Evolutionary conservation across 2,797 vertebrate genomes (phyloP).

Genomic region (Rhodeus uyekii): DNA sequence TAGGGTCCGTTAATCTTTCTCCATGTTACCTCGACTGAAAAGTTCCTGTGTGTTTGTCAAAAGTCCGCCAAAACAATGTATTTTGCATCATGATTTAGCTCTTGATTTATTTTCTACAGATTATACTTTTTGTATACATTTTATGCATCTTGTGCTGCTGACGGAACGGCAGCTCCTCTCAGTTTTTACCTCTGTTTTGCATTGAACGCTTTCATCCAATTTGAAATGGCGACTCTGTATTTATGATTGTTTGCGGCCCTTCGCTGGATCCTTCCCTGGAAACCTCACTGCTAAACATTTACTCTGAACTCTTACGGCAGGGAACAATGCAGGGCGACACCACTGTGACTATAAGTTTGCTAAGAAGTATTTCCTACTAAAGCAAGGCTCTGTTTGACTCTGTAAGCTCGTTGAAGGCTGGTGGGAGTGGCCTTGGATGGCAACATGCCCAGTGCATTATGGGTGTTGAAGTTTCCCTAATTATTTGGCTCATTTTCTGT

Average conservation of each 20-base stretch:
- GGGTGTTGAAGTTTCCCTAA: background rate
- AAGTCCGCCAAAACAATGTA: too few relatives aligned
- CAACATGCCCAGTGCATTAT: background rate
- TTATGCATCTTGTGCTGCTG: too few relatives aligned
- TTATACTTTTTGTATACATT: too few relatives aligned
- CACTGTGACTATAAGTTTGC: background rate
- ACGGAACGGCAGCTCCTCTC: too few relatives aligned
- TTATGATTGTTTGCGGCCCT: background rate
- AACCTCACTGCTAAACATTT: background rate
- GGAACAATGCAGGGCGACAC: background rate
- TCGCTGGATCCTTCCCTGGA: background rate
- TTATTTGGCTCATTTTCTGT: background rate
- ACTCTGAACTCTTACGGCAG: background rate
- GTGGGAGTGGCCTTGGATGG: background rate
- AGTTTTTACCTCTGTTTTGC: too few relatives aligned
- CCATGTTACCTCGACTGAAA: background rate
- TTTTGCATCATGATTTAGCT: too few relatives aligned
- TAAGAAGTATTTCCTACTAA: background rate
- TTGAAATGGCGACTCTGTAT: background rate
- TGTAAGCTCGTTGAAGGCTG: background rate
- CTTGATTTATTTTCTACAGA: too few relatives aligned
- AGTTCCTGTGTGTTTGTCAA: too few relatives aligned
- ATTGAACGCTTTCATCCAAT: too few relatives aligned
- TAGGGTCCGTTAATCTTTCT: too few relatives aligned
- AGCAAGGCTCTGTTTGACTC: background rate